Evolutionary conservation across 1,140 invertebrate species (phyloP).

Genomic region (Rhagoletis zephyria): DNA sequence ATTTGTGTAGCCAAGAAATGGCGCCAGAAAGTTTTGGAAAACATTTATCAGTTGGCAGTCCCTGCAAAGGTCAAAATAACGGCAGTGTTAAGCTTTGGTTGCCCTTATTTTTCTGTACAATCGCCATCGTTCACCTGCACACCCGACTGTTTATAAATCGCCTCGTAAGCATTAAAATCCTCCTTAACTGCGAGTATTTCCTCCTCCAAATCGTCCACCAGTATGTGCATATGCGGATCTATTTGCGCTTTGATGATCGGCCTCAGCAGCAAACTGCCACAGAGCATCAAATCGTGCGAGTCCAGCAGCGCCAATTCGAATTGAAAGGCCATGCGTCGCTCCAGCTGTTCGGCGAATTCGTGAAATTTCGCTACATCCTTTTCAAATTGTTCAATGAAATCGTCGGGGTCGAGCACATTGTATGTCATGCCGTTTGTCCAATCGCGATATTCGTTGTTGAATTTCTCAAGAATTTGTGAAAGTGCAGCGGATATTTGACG

Average conservation of each 20-base stretch:
- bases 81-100: no score
- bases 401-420: slow-evolving; percentile 75
- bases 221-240: slow-evolving; percentile 61
- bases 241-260: slow-evolving; percentile 78
- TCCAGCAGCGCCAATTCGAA: slow-evolving; percentile 82
- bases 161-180: slow-evolving; percentile 65
- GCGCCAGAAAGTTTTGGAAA: slow-evolving; percentile 65
- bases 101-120: no score
- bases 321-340: slow-evolving; percentile 81
- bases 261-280: slow-evolving; percentile 79
- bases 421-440: slow-evolving; percentile 77
- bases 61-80: slow-evolving; percentile 53
- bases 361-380: slow-evolving; percentile 77
- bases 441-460: slow-evolving; percentile 79
- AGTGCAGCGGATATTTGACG: slow-evolving; percentile 75
- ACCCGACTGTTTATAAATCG: slow-evolving; percentile 51
- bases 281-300: slow-evolving; percentile 80
- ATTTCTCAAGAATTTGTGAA: slow-evolving; percentile 79
- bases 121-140: slow-evolving; percentile 30
- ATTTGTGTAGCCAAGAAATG: slow-evolving; percentile 61
- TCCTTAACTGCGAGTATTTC: slow-evolving; percentile 78
- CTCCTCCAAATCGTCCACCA: slow-evolving; percentile 75
- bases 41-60: slow-evolving; percentile 61
- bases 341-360: slow-evolving; percentile 76
- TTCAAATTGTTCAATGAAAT: slow-evolving; percentile 76